These are phyloP conservation scores for Tetranychus truncatus DNA, from an alignment of 2,888 invertebrate genomes.

Conservation along the genomic window DNA sequence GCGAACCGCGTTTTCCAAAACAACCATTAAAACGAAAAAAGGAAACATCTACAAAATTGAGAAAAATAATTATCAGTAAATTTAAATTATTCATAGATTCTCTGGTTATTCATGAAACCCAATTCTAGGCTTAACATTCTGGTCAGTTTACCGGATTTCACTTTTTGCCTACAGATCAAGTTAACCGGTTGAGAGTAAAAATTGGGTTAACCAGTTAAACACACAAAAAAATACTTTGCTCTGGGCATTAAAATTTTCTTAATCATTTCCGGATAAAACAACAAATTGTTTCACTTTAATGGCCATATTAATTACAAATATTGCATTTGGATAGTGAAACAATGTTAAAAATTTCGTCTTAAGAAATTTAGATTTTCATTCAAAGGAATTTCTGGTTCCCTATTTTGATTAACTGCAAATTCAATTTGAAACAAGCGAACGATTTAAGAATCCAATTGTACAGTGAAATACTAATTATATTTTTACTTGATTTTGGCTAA, in stretches of 20 bases:
- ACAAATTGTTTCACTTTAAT: neutral
- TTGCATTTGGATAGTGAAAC: neutral
- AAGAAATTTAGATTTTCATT: no score
- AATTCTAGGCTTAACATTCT: no score
- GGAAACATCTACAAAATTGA: conserved; percentile 30
- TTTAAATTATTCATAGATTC: neutral
- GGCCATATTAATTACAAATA: neutral
- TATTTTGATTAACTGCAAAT: no score
- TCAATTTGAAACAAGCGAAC: no score
- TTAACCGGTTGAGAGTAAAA: neutral
- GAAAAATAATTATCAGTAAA: neutral
- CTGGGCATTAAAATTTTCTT: neutral
- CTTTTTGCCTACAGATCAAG: neutral
- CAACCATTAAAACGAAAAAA: conserved; percentile 29
- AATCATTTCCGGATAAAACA: neutral
- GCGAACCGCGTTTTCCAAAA: conserved; percentile 50
- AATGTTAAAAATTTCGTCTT: neutral
- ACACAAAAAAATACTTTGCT: neutral
- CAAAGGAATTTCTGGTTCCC: no score
- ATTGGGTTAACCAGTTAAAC: neutral
- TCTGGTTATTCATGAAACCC: no score
- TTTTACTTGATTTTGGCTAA: no score
- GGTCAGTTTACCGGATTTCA: neutral
- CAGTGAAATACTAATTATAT: no score
- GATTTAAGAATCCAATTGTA: no score